These are phyloP conservation scores for Gymnodraco acuticeps DNA, from an alignment of 2,797 vertebrate species.

Conservation along the genomic window DNA sequence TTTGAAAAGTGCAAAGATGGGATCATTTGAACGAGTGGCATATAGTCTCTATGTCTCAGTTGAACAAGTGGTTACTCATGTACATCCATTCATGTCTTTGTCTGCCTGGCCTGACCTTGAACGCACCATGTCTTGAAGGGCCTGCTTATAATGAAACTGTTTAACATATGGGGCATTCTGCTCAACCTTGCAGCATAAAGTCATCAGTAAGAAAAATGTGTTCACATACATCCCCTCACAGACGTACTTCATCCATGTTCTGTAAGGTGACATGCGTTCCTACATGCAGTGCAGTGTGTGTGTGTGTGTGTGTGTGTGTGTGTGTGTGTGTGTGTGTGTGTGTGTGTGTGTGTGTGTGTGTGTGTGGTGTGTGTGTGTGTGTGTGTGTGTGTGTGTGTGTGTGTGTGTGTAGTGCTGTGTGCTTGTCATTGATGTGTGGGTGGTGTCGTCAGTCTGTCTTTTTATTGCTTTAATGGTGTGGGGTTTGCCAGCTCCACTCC, in stretches of 20 bases:
- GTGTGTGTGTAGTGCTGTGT: no score
- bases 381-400: conserved; percentile 8
- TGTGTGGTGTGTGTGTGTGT: conserved; percentile 37
- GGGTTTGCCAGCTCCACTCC: conserved; percentile 70
- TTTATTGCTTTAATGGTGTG: conserved; percentile 75
- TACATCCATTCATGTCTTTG: conserved; percentile 34
- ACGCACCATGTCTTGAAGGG: conserved; percentile 5
- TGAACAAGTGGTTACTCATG: conserved; percentile 30
- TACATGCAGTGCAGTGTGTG: no score
- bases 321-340: conserved; percentile 24
- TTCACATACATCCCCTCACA: conserved; percentile 9
- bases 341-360: no score
- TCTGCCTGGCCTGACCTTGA: conserved; percentile 45
- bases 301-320: neutral
- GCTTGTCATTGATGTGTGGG: conserved; percentile 67
- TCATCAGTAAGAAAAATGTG: conserved; percentile 35
- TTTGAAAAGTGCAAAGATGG: neutral
- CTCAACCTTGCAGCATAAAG: conserved; percentile 20
- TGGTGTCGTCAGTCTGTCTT: conserved; percentile 67
- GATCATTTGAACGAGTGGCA: conserved; percentile 7
- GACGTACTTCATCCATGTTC: conserved; percentile 31
- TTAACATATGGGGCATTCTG: conserved; percentile 29
- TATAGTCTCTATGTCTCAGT: neutral
- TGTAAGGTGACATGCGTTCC: neutral
- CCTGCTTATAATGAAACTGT: conserved; percentile 34